These are phyloP conservation scores for Eleginops maclovinus DNA, from an alignment of 2,113 vertebrate genomes.

Conservation along the genomic window DNA sequence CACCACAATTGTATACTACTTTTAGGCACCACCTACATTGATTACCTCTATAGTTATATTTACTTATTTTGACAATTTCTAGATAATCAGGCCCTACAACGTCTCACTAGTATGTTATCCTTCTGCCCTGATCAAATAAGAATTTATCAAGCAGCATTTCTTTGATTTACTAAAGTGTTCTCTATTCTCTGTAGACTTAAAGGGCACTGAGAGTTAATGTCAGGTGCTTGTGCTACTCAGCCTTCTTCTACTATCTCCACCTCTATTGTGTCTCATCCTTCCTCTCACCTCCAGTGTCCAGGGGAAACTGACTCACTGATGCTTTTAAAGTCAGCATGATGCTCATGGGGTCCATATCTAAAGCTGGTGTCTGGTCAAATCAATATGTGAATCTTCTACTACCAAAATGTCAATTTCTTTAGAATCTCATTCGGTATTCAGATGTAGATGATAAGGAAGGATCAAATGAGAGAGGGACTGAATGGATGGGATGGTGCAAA, in stretches of 20 bases:
- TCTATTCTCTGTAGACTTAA: slow-evolving; percentile 8
- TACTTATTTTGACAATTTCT: slow-evolving; percentile 5
- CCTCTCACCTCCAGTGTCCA: slow-evolving; percentile 10
- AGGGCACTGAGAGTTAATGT: slow-evolving; percentile 28
- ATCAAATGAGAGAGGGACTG: background rate
- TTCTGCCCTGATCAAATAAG: slow-evolving; percentile 4
- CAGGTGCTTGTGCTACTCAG: background rate
- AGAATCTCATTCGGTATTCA: background rate
- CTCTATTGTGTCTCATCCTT: background rate
- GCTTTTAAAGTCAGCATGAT: background rate
- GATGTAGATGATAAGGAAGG: background rate
- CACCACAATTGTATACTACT: too few species aligned
- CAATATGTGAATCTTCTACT: background rate
- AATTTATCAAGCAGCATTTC: slow-evolving; percentile 23
- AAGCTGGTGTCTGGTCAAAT: background rate
- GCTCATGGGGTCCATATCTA: background rate
- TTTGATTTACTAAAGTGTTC: background rate
- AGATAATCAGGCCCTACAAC: background rate
- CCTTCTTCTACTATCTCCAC: background rate
- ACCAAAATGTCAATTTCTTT: background rate
- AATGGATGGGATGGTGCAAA: background rate
- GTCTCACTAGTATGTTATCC: background rate
- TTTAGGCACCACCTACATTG: too few species aligned
- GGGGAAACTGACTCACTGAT: background rate
- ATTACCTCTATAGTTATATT: slow-evolving; percentile 13